Percentiles rank a stretch among this genome's conserved stretches.
phyloP scores from a whole-genome alignment of 1,140 invertebrate species.

The Drosophila repleta region DNA sequence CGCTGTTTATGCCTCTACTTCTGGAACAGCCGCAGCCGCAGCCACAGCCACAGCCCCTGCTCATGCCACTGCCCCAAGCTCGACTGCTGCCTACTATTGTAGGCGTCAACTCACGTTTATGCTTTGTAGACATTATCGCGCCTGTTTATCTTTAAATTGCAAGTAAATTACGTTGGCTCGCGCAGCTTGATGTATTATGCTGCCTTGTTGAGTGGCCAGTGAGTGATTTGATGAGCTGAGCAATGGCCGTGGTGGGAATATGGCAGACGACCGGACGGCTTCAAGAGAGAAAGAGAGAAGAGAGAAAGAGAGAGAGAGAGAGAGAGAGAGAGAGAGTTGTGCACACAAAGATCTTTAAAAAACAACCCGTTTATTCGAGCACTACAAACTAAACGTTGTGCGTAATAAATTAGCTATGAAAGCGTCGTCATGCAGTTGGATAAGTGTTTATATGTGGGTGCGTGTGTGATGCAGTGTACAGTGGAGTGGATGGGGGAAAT shows the following conservation, averaged over 20 bases:
- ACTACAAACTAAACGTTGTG: constrained; percentile 49
- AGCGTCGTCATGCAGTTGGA: constrained; percentile 45
- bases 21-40: constrained; percentile 14
- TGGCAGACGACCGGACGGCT: neutral
- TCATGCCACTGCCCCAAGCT: constrained; percentile 2
- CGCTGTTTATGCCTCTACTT: neutral
- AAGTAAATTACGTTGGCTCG: constrained; percentile 82
- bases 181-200: constrained; percentile 76
- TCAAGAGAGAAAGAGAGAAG: neutral
- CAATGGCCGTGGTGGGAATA: neutral
- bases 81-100: constrained; percentile 55
- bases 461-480: constrained; percentile 20
- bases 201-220: constrained; percentile 69
- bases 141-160: constrained; percentile 83
- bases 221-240: constrained; percentile 67
- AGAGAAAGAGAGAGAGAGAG: neutral
- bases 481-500: constrained; percentile 41
- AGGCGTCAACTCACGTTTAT: constrained; percentile 83
- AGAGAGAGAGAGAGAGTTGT: neutral
- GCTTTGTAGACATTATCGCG: constrained; percentile 82
- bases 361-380: constrained; percentile 60
- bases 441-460: constrained; percentile 35
- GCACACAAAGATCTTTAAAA: constrained; percentile 23
- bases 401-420: constrained; percentile 70
- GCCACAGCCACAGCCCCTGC: neutral